phyloP scores from a whole-genome alignment of 2,888 invertebrate genomes.

The Erebia epiphron region DNA sequence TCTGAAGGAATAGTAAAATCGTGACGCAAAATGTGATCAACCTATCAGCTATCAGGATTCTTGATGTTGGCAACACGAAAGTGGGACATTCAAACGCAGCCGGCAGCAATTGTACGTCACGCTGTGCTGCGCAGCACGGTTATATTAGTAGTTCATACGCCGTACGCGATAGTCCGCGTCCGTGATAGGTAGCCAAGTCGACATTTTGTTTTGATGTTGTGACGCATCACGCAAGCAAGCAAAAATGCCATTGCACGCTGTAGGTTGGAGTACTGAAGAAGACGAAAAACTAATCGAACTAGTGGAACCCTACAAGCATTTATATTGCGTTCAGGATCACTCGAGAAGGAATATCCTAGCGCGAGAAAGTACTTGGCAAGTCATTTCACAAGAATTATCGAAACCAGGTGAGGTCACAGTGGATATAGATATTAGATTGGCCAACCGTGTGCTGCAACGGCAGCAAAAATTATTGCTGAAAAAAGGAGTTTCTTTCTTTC shows the following conservation, averaged over 20 bases:
- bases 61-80: conserved; percentile 32
- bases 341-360: conserved; percentile 72
- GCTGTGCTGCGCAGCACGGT: conserved; percentile 72
- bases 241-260: conserved; percentile 72
- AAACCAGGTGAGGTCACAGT: conserved; percentile 65
- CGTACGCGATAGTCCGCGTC: conserved; percentile 54
- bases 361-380: conserved; percentile 71
- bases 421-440: conserved; percentile 26
- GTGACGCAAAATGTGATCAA: background rate
- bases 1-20: background rate
- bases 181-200: conserved; percentile 70
- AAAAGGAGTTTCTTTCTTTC: background rate
- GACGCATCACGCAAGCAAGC: conserved; percentile 44
- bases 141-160: no score
- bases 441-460: conserved; percentile 55
- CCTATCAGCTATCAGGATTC: conserved; percentile 54
- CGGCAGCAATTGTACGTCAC: conserved; percentile 52
- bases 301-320: conserved; percentile 67
- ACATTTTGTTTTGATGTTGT: conserved; percentile 72
- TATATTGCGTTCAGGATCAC: conserved; percentile 68
- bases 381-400: conserved; percentile 65
- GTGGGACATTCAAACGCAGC: background rate
- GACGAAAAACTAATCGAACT: conserved; percentile 69
- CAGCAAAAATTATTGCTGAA: conserved; percentile 40
- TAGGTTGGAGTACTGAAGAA: conserved; percentile 71